Evolutionary conservation across 2,797 vertebrate genomes (phyloP).

Genomic region (Gallirallus australis): DNA sequence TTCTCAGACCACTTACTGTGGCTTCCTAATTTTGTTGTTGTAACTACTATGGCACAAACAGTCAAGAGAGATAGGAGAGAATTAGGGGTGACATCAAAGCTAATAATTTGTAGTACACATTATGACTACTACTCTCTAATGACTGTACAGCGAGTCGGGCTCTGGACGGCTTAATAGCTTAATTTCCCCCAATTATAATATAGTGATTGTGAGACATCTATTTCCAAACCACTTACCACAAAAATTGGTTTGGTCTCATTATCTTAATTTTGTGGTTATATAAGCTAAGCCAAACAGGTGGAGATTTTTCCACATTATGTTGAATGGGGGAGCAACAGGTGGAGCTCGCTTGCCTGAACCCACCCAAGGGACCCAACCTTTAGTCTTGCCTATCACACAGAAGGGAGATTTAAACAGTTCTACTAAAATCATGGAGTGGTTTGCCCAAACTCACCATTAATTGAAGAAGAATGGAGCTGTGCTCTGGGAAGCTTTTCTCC

Average conservation of each 20-base stretch:
- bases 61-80: not conserved
- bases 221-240: slow-evolving; percentile 31
- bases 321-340: not conserved
- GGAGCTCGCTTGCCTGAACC: not conserved
- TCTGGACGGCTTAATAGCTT: not conserved
- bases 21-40: not conserved
- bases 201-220: not conserved
- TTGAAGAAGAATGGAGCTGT: slow-evolving; percentile 32
- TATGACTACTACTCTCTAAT: not conserved
- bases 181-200: slow-evolving; percentile 17
- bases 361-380: not conserved
- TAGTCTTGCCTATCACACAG: not conserved
- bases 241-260: not conserved
- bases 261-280: slow-evolving; percentile 14
- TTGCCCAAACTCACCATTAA: slow-evolving; percentile 64
- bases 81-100: slow-evolving; percentile 20
- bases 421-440: not conserved
- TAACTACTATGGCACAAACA: not conserved
- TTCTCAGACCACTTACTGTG: not conserved
- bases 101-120: not conserved
- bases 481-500: slow-evolving; percentile 24
- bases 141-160: not conserved
- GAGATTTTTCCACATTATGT: not conserved
- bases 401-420: not conserved
- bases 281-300: not conserved